Evolutionary conservation across 2,888 invertebrate genomes (phyloP), one percentile per base, ranked within the genome.

Genomic region (Protonemura montana): DNA sequence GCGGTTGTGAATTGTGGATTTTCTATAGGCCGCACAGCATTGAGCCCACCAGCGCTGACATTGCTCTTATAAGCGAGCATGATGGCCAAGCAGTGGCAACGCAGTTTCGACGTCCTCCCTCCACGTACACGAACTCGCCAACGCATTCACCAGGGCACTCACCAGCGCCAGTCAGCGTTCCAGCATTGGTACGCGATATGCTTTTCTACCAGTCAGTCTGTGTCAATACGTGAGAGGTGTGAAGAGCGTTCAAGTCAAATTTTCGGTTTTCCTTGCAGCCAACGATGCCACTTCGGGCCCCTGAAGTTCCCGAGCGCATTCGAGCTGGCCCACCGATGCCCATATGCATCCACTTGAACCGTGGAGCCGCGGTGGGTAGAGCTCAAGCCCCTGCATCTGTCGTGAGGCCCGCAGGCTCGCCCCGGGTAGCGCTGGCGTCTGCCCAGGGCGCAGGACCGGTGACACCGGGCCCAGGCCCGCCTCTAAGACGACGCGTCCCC

Each of bases 271-370:
- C 21, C 59, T 21, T 21, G 2, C 59, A 59, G 27, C 76, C 29
- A 21, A 10, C 41, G 16, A 29, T 86, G 10, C 59, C 81, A 21
- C 26, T 76, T 7, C 84, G 85, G 27, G 86, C 87, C 10, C 87
- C 87, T 7, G 87, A 86, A 16, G 87, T 87, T 5, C 88, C 87
- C 5, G 86, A 88, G 82, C 78, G 87, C 13, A 87, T 28, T 80
- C 85, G 85, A 35, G 35, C 80, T 59, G 87, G 87, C 26, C 87
- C 87, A 0, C 88, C 87, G 0, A 87, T 86, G 35, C 85, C 86
- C 16, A 59, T 87, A 27, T 59, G 26, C 76, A 76, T 84, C 76
- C 84, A 59, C 21, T 76, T 84, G n/a, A 84, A 84, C 26, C 28
- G 28, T 2, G 59, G 59, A n/a, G n/a, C n/a, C 27, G 59, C 13